Base-by-base conservation (phyloP, 2,113 vertebrate genomes). In the Corynorhinus townsendii region DNA sequence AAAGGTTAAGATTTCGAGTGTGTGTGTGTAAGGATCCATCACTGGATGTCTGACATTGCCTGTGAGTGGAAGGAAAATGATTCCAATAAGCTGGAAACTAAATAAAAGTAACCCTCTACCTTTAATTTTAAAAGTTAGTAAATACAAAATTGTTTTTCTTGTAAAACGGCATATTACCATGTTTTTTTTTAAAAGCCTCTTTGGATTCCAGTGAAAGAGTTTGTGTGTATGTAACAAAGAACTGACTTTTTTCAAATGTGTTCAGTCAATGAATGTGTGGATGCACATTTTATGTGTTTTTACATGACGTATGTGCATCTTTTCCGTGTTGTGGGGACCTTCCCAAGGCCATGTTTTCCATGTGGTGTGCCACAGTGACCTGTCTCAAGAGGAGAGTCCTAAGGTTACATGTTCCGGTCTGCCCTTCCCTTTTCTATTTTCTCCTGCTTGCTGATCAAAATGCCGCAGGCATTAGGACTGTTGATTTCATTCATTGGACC, bases 41-140 rank as follows among this genome's bases (percentile, higher is more conserved):
- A 20, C 47, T 94, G 62, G 33, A 20, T 73, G 90, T 93, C 82
- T 87, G 26, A 93, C 90, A 83, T 73, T 91, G 56, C 86, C 49
- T 76, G 11, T 66, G 26, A 76, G 26, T 64, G 68, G 73, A 40
- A 93, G 89, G 64, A 91, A 81, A 90, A 87, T 69, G 93, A 86
- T 93, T 81, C 40, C 4, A 30, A 43, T 89, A 91, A 86, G 9
- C 26, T 92, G 73, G 56, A 35, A 88, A 62, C 52, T 26, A 47
- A 45, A 62, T 96, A 22, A 79, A 88, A 91, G 68, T 87, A 86
- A 77, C 20, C 81, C 1, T 79, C 73, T 12, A 49, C 69, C 40
- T 83, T 92, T 30, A 40, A 62, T 95, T 91, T 90, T 68, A 64
- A 85, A 97, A 96, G 19, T 82, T 90, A 76, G 40, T 81, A 71